Evolutionary conservation across 2,113 vertebrate species (phyloP), one percentile per base, ranked within the genome.

Genomic region (Plestiodon gilberti): DNA sequence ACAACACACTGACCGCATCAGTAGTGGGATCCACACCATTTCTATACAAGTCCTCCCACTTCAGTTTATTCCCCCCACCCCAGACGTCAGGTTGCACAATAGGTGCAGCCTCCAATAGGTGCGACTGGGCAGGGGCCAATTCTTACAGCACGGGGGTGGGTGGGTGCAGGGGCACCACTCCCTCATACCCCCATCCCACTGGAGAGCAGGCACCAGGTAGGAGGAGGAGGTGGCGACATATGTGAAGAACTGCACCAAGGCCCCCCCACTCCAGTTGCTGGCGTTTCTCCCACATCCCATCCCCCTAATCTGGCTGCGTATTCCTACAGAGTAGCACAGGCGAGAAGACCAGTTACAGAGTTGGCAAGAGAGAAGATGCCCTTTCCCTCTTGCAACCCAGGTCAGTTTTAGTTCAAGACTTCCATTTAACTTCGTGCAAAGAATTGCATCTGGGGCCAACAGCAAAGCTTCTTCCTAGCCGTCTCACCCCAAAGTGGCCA

Each of bases 401-500:
- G 87, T 84, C 91, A 35, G 0, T 82, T 87, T 87, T 86, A 80
- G 81, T 92, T 85, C 85, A 23, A 81, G 57, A 93, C 1, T 85
- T 85, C 69, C 28, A 71, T 43, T 84, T 92, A 82, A 55, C 91
- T 90, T 89, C 89, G 92, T 93, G 94, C 65, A 91, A 92, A 91
- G 86, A 90, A 88, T 15, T 35, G 89, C 84, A 78, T 59, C 83
- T 76, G 90, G 3, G 6, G 25, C 3, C 10, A 3, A 82, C 65
- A 91, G 93, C 88, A 89, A 89, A 91, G 81, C 88, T 88, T 88
- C 23, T 48, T 0, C 0, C 89, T 85, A 64, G 85, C 92, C 88
- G 73, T 70, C n/a, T 1, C n/a, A 23, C 0, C 0, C 83, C 84
- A 93, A 85, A 92, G 87, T 78, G 88, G 83, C 74, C 71, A 59